A percentile compares a stretch with the other conserved stretches of the same genome.
These are phyloP conservation scores for Hystrix brachyura DNA, from an alignment of 2,113 vertebrate species.

Conservation along the genomic window DNA sequence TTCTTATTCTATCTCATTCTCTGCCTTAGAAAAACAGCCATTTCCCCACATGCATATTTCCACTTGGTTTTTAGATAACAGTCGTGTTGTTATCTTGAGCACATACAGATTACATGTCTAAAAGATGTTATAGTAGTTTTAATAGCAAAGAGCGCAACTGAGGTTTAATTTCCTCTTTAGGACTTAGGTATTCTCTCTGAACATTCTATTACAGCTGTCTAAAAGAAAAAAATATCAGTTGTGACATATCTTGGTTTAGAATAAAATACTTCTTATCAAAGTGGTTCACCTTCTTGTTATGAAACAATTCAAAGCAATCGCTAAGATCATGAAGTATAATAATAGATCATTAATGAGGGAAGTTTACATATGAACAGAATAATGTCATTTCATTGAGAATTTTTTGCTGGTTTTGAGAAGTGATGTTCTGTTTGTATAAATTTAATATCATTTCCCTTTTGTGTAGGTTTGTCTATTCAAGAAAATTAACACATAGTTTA, in stretches of 20 bases:
- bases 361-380: slow-evolving; percentile 3
- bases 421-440: neutral
- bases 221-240: slow-evolving; percentile 9
- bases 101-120: neutral
- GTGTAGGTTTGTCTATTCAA: neutral
- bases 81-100: neutral
- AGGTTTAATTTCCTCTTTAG: slow-evolving; percentile 52
- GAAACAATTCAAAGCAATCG: neutral
- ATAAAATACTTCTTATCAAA: slow-evolving; percentile 31
- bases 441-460: neutral
- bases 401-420: slow-evolving; percentile 36
- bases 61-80: neutral
- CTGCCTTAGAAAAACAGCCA: neutral
- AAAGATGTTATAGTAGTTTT: neutral
- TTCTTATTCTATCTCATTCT: neutral
- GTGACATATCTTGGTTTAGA: neutral
- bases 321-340: neutral
- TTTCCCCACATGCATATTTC: neutral
- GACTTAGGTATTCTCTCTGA: neutral
- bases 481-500: neutral
- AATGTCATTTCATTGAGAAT: neutral
- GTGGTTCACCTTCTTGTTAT: neutral
- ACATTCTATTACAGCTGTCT: neutral
- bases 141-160: neutral
- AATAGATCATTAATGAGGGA: neutral